Base-by-base conservation (phyloP, 2,113 vertebrate species). In the Hemichromis elongatus region DNA sequence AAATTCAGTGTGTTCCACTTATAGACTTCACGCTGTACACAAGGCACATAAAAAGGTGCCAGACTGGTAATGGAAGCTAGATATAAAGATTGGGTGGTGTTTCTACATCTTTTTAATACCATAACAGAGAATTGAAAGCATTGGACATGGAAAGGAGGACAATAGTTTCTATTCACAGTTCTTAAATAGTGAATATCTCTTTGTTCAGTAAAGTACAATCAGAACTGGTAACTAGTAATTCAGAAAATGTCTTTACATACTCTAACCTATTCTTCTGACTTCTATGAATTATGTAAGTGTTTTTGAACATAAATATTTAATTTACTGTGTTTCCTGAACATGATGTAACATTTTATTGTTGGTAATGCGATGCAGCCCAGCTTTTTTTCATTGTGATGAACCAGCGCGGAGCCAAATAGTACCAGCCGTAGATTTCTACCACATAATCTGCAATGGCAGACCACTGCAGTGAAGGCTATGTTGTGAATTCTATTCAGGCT, bases 1-100 rank as follows among this genome's bases (percentile, higher is more conserved):
- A 93, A 89, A 92, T 92, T 88, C 53, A 86, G 28, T 56, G 55
- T 78, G 52, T 66, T 86, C 45, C 52, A 88, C 56, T 84, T 90
- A 63, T 81, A 86, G 77, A 88, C 84, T 79, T 82, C 45, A 63
- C 77, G 53, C 77, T 70, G 53, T 79, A 35, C 10, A 13, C 14
- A 86, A 82, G 55, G 3, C 7, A 3, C 37, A 7, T 4, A 45
- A 4, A 45, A 70, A 73, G 21, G 63, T 81, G 63, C 18, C 21
- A 21, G 77, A n/a, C 26, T 45, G 75, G 26, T 50, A 30, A n/a
- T 56, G 81, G 53, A 50, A 45, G 28, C n/a, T 11, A 28, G 56
- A 88, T 30, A 21, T 42, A 6, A 5, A 73, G 61, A 35, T 12
- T 37, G 59, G 24, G 16, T 37, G 77, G 33, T 77, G 18, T 55